These are phyloP conservation scores for Anoplopoma fimbria DNA, from an alignment of 2,113 vertebrate species.

Conservation along the genomic window DNA sequence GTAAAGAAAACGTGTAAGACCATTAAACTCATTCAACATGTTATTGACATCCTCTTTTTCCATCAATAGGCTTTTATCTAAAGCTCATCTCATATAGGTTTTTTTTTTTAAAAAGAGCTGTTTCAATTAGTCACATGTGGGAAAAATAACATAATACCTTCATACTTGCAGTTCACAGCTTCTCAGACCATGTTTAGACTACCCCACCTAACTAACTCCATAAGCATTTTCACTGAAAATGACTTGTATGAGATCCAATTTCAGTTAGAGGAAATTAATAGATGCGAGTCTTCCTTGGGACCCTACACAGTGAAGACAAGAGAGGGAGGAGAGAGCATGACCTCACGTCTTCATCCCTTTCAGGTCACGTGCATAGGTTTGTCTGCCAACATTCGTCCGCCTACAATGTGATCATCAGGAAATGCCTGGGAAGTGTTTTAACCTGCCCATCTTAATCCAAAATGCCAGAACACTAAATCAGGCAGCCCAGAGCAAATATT, in stretches of 20 bases:
- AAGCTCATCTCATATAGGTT: neutral
- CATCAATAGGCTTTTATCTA: neutral
- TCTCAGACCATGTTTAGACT: neutral
- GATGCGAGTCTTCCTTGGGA: neutral
- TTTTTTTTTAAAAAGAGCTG: neutral
- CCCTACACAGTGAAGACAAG: neutral
- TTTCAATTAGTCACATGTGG: neutral
- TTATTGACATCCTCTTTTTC: conserved; percentile 10
- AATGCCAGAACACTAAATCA: conserved; percentile 71
- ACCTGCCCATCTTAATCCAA: conserved; percentile 74
- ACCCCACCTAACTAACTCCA: neutral
- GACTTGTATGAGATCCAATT: neutral
- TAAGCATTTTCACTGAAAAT: neutral
- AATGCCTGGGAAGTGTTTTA: conserved; percentile 76
- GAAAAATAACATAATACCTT: conserved; percentile 2
- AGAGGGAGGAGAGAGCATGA: conserved; percentile 17
- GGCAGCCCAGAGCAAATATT: conserved; percentile 66
- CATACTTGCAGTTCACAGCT: neutral
- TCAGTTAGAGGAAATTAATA: neutral
- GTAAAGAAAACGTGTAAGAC: conserved; percentile 5
- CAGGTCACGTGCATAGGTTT: conserved; percentile 36
- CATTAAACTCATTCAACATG: conserved; percentile 18
- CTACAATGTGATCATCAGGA: conserved; percentile 61
- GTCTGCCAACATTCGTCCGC: conserved; percentile 46
- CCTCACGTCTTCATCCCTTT: conserved; percentile 21